Conservation (phyloP, 1,140 invertebrate genomes). For the Apolygus lucorum region DNA sequence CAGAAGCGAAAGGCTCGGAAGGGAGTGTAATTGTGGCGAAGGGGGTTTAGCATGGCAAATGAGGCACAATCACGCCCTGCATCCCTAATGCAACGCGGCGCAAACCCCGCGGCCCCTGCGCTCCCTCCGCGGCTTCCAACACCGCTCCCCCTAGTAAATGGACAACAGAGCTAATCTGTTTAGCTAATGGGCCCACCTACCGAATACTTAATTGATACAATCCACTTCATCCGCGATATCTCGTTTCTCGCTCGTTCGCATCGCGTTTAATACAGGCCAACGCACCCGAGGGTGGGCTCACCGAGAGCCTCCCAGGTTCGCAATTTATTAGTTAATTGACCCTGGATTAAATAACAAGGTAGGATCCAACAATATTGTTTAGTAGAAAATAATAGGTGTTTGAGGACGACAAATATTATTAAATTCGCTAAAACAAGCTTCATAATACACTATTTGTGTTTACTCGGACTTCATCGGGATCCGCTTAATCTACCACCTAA, state of each 20-base stretch:
- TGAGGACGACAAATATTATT: too few species aligned
- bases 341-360: too few species aligned
- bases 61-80: conserved; percentile 23
- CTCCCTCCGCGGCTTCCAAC: background rate
- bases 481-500: too few species aligned
- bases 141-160: conserved; percentile 11
- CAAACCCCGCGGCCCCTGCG: background rate
- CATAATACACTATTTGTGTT: too few species aligned
- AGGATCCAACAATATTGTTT: too few species aligned
- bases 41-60: conserved; percentile 24
- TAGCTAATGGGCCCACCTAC: conserved; percentile 23
- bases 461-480: too few species aligned
- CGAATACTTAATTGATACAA: conserved; percentile 24
- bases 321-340: too few species aligned
- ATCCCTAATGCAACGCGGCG: conserved; percentile 18
- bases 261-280: background rate
- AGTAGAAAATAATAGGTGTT: too few species aligned
- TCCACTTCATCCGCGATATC: conserved; percentile 5
- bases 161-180: conserved; percentile 23
- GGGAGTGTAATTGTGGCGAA: conserved; percentile 20
- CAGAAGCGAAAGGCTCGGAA: background rate
- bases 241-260: conserved; percentile 19
- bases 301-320: too few species aligned
- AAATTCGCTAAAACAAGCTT: too few species aligned
- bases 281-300: too few species aligned